Base-by-base conservation (phyloP, 1,140 invertebrate genomes). In the Nebria ingens region DNA sequence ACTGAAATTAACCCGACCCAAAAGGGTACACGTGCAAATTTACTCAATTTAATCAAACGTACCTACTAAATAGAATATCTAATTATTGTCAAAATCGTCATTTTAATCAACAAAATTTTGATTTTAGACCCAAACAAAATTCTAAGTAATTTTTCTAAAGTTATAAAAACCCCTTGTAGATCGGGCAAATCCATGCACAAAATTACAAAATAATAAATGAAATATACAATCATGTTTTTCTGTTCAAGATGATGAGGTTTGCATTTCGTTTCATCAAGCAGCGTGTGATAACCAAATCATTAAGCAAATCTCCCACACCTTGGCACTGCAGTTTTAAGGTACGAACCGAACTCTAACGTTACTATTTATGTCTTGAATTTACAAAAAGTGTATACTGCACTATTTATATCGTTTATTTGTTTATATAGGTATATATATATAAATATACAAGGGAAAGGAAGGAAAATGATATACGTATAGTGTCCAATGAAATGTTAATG, bases 181-280 rank as follows among this genome's bases (percentile, higher is more conserved):
- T 17, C 6, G 17, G 9, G 6, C 15, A 45, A 9, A 45, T 34
- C n/a, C 40, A 17, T 45, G 9, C 17, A 45, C 40, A 45, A 11
- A 45, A 4, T 45, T 45, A 45, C 6, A 45, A 45, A 45, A 45
- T 12, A 45, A 11, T 12, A 45, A 9, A 45, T 12, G 17, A 6
- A 45, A 4, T 12, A 45, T 12, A 45, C 6, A 45, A 12, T 17
- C 17, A 17, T 11, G 4, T 17, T 9, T 45, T n/a, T 52, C 21
- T n/a, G n/a, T 52, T 21, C 21, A n/a, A n/a, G n/a, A n/a, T n/a
- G n/a, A n/a, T n/a, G 65, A 64, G 66, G 65, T 67, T 67, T 67
- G 65, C 65, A 67, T 57, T 61, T 52, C 59, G 52, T 19, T 59
- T 52, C 58, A 56, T 25, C 25, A 56, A 54, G 58, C 58, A 53